These are phyloP conservation scores for Leptobrachium leishanense DNA, from an alignment of 2,113 vertebrate species.

Conservation along the genomic window DNA sequence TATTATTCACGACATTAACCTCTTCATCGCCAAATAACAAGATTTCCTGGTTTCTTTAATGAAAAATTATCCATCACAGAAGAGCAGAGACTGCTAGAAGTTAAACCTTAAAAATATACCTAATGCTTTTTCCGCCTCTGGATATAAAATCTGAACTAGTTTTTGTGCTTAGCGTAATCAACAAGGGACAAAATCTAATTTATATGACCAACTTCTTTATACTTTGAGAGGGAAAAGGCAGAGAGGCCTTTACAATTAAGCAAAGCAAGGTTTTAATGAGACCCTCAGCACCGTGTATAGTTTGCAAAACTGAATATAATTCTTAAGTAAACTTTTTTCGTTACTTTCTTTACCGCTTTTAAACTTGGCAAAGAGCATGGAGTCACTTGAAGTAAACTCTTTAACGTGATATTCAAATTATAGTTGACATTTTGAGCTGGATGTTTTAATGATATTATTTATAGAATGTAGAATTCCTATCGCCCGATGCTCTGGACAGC, in stretches of 20 bases:
- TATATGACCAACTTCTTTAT: neutral
- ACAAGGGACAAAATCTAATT: conserved; percentile 41
- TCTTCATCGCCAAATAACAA: neutral
- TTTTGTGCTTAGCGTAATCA: conserved; percentile 17
- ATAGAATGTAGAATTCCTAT: too few species aligned
- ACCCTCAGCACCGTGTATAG: neutral
- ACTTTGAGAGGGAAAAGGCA: neutral
- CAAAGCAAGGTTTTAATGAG: conserved; percentile 4
- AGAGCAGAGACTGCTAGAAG: neutral
- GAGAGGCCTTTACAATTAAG: neutral
- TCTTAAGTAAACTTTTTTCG: too few species aligned
- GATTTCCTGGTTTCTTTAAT: neutral
- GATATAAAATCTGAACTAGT: conserved; percentile 28
- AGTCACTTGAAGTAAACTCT: too few species aligned
- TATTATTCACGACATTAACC: conserved; percentile 1
- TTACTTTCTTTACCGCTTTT: too few species aligned
- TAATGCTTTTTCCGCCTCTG: neutral
- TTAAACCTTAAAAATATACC: neutral
- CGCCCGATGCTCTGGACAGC: too few species aligned
- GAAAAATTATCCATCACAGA: neutral
- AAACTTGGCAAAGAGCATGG: too few species aligned
- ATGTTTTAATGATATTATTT: too few species aligned
- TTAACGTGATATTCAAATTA: too few species aligned
- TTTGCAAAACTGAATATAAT: too few species aligned
- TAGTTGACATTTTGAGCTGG: too few species aligned